A percentile compares a stretch with the other conserved stretches of the same genome.
These are phyloP conservation scores for Bucorvus abyssinicus DNA, from an alignment of 2,797 vertebrate species.

Conservation along the genomic window DNA sequence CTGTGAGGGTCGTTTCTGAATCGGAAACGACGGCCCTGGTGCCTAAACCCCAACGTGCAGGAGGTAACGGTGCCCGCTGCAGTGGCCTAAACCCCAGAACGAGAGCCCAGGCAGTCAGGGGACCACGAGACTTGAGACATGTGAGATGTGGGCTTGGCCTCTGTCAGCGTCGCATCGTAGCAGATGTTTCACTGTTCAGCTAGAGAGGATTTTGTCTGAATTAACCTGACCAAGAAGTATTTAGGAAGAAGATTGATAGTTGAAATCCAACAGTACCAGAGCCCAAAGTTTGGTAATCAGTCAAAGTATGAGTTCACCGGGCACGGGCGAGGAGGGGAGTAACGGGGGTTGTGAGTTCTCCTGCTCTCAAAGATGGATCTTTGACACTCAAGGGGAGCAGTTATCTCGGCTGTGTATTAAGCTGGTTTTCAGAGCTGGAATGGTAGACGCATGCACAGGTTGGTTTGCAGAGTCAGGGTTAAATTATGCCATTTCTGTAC, in stretches of 20 bases:
- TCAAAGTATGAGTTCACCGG: not conserved
- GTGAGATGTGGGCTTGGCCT: not conserved
- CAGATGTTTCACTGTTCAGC: fast-evolving
- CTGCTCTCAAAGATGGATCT: not conserved
- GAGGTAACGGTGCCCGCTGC: not conserved
- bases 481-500: not conserved
- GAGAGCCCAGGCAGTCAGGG: not conserved
- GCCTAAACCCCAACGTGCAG: not conserved
- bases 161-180: not conserved
- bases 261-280: not conserved
- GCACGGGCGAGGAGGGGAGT: not conserved
- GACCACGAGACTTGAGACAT: not conserved
- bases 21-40: not conserved
- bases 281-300: not conserved
- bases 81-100: not conserved
- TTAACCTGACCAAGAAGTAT: not conserved
- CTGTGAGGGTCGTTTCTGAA: not conserved
- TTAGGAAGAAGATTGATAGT: not conserved
- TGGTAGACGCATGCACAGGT: not conserved
- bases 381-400: not conserved
- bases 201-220: fast-evolving
- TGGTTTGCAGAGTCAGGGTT: not conserved
- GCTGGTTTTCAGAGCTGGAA: not conserved
- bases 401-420: not conserved
- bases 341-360: not conserved